Evolutionary conservation across 1,140 invertebrate genomes (phyloP).

Genomic region (Neocloeon triangulifer): DNA sequence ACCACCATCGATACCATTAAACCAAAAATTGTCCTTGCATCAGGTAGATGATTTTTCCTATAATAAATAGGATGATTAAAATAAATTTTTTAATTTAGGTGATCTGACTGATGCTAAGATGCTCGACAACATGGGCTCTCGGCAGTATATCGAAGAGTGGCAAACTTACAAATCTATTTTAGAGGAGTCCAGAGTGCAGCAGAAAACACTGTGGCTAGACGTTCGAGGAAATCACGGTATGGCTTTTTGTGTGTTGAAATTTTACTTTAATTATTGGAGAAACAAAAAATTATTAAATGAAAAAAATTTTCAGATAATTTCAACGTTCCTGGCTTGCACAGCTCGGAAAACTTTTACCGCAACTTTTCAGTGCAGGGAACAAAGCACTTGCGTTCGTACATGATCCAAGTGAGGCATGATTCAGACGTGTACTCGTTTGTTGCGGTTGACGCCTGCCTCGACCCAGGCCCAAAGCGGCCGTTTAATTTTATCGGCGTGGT

Average conservation of each 20-base stretch:
- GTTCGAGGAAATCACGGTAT: conserved; percentile 90
- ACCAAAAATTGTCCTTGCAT: conserved; percentile 59
- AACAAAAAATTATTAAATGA: conserved; percentile 6
- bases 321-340: conserved; percentile 44
- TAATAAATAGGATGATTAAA: background rate
- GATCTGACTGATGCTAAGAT: conserved; percentile 81
- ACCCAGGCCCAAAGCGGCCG: conserved; percentile 63
- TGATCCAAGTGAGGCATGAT: conserved; percentile 31
- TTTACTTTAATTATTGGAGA: background rate
- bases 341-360: conserved; percentile 51
- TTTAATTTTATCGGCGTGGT: conserved; percentile 80
- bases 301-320: conserved; percentile 62
- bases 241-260: background rate
- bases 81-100: conserved; percentile 21
- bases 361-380: conserved; percentile 62
- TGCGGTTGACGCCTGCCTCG: conserved; percentile 67
- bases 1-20: conserved; percentile 46
- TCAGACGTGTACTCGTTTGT: conserved; percentile 50
- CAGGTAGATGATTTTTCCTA: conserved; percentile 27
- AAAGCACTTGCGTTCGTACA: conserved; percentile 47
- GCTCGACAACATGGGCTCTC: conserved; percentile 51
- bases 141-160: conserved; percentile 71
- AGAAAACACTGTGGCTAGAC: conserved; percentile 66
- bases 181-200: conserved; percentile 34
- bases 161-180: conserved; percentile 49